A percentile compares a stretch with the other conserved stretches of the same genome.
Conservation (phyloP, 2,888 invertebrate species). For the Perizoma flavofasciatum region DNA sequence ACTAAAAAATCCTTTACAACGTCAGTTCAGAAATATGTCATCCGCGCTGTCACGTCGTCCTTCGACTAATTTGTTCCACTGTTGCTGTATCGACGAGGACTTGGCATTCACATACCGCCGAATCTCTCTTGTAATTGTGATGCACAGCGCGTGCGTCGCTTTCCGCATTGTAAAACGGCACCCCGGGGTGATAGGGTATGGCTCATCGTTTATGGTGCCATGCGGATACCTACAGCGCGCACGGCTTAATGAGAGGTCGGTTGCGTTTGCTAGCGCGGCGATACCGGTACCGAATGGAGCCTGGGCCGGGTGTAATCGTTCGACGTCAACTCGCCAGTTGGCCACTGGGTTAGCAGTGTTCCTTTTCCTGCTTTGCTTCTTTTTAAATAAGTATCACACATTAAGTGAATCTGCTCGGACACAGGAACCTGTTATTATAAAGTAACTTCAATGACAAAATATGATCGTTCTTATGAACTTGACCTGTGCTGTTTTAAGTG, state of each 20-base stretch:
- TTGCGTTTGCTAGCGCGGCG: constrained; percentile 67
- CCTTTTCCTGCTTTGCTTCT: constrained; percentile 78
- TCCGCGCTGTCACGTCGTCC: constrained; percentile 64
- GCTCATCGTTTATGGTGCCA: constrained; percentile 59
- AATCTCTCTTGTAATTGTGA: constrained; percentile 79
- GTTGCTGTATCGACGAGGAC: constrained; percentile 59
- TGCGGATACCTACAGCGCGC: constrained; percentile 46
- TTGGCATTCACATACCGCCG: constrained; percentile 76
- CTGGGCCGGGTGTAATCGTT: constrained; percentile 66
- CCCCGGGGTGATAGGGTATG: constrained; percentile 68
- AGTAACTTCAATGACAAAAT: constrained; percentile 20
- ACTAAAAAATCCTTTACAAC: constrained; percentile 43
- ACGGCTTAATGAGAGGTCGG: constrained; percentile 57
- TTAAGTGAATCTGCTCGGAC: constrained; percentile 52
- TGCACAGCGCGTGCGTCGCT: constrained; percentile 71
- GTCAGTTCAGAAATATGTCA: constrained; percentile 45
- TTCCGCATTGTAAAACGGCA: constrained; percentile 75
- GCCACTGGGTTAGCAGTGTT: constrained; percentile 82
- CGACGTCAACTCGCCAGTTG: constrained; percentile 76
- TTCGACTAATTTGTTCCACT: constrained; percentile 58
- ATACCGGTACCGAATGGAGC: constrained; percentile 76
- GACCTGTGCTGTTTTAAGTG: too few relatives aligned
- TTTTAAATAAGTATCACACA: constrained; percentile 65
- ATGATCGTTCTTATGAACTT: constrained; percentile 2
- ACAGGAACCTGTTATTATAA: constrained; percentile 37